Evolutionary conservation across 2,888 invertebrate species (phyloP), one percentile per base, ranked within the genome.

Genomic region (Capitulum mitella): DNA sequence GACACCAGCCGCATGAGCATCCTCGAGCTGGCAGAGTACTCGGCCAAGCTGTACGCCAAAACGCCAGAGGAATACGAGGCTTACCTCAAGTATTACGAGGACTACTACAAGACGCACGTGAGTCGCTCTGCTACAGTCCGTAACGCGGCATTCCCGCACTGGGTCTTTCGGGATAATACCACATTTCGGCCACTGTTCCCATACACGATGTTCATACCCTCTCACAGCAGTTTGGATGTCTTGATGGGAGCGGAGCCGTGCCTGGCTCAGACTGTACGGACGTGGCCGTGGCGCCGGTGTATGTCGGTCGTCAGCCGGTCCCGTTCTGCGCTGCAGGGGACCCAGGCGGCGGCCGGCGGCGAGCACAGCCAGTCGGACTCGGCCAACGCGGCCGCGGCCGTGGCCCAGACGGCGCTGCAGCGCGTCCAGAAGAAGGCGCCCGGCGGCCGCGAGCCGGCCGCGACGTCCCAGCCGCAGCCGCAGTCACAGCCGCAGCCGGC

Each of bases 361-460:
- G 83, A 91, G 84, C 51, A 51, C 3, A 89, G 91, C 83, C 80
- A 80, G 79, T 82, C 82, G 1, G 92, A 92, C 82, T 87, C 91
- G 19, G 93, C 92, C 0, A 94, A 94, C 85, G 93, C 93, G 0
- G 94, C 93, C 0, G 93, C 94, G 0, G 95, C 95, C 0, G 94
- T 95, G 0, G 95, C 96, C 0, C 92, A 94, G 83, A 93, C 93
- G 0, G 95, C 95, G 10, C 93, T 94, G 80, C 89, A 90, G 82
- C 90, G 90, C 82, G 87, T 90, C 78, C 89, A 90, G 79, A 80
- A 81, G 74, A 81, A 81, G 77, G 76, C 79, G 46, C 77, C 80
- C 48, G 79, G 79, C 10, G 58, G 74, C 8, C n/a, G 43, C 77
- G 78, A 40, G 78, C 79, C n/a, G 80, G 78, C 14, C 78, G 78